A percentile compares a stretch with the other conserved stretches of the same genome.
phyloP scores from a whole-genome alignment of 1,140 invertebrate genomes.

The Drosophila miranda region DNA sequence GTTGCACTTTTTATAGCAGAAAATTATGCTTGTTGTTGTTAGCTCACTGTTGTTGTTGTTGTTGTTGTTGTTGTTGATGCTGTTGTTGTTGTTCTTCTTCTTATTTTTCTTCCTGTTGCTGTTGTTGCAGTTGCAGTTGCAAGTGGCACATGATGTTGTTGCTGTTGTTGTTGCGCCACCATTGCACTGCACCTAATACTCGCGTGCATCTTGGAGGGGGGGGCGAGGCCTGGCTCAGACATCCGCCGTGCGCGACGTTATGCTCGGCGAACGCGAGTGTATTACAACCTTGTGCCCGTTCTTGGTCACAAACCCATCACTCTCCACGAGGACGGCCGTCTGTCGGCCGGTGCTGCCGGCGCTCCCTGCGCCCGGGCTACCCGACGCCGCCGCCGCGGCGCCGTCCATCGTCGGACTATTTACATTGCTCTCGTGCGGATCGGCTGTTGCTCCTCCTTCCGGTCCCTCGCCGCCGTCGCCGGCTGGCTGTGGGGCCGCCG shows the following conservation, averaged over 20 bases:
- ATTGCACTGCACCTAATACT: constrained; percentile 65
- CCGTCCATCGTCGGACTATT: constrained; percentile 60
- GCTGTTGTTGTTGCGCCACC: constrained; percentile 44
- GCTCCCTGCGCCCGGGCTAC: constrained; percentile 67
- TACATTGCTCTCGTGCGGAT: constrained; percentile 55
- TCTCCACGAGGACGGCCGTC: constrained; percentile 91
- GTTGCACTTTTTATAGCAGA: constrained; percentile 70
- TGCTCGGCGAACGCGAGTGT: constrained; percentile 91
- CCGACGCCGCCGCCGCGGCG: constrained; percentile 40
- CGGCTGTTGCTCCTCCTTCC: constrained; percentile 52
- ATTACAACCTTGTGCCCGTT: constrained; percentile 95
- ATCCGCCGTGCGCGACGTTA: constrained; percentile 90
- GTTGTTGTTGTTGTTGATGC: constrained; percentile 42
- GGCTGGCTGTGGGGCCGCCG: constrained; percentile 34
- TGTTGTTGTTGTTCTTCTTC: constrained; percentile 66
- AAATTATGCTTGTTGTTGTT: constrained; percentile 70
- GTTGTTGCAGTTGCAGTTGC: constrained; percentile 39
- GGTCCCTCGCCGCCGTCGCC: constrained; percentile 64
- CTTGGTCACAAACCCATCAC: constrained; percentile 90
- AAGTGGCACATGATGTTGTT: constrained; percentile 37
- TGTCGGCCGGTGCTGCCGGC: constrained; percentile 83
- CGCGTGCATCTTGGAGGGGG: constrained; percentile 83
- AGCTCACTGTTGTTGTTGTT: constrained; percentile 35
- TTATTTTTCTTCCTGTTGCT: constrained; percentile 37
- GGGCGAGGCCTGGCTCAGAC: constrained; percentile 88